Evolutionary conservation across 2,113 vertebrate species (phyloP), one percentile per base, ranked within the genome.

Genomic region (Corynorhinus townsendii): DNA sequence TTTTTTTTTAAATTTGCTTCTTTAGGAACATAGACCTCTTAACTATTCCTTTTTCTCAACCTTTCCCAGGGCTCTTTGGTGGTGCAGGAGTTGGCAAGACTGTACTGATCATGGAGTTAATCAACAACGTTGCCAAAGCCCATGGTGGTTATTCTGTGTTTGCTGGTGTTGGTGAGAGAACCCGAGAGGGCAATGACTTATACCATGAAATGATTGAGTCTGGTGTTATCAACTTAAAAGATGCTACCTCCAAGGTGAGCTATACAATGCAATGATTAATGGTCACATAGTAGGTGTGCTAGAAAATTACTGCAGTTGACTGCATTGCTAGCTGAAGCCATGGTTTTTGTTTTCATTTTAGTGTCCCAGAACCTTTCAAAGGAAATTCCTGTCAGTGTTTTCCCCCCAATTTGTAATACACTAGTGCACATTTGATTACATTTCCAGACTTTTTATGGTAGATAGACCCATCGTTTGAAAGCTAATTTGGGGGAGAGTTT

Each of bases 151-250:
- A 99, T 97, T 99, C 99, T 0, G 99, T 99, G 97, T 99, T 99
- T 30, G 99, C 99, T 0, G 99, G 99, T 0, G 99, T 99, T 20
- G 99, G 99, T 24, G 99, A 99, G 96, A 98, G 99, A 33, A 99
- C 99, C 88, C 99, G 99, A 0, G 99, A 99, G 96, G 99, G 99
- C 97, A 99, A 99, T 30, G 99, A 99, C 68, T 98, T 99, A 97
- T 99, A 99, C 98, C 99, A 99, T 54, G 99, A 99, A 97, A 99
- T 99, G 99, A 99, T 99, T 2, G 99, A 99, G 97, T 99, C 99
- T 16, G 99, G 99, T 73, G 99, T 99, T 97, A 99, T 99, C 98
- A 99, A 99, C 97, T 98, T 99, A 96, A 99, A 99, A 97, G 99
- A 99, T 62, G 97, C 99, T 93, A 99, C 99, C 11, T 99, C 99